Evolutionary conservation across 2,888 invertebrate species (phyloP).

Genomic region (Anodontia alba): DNA sequence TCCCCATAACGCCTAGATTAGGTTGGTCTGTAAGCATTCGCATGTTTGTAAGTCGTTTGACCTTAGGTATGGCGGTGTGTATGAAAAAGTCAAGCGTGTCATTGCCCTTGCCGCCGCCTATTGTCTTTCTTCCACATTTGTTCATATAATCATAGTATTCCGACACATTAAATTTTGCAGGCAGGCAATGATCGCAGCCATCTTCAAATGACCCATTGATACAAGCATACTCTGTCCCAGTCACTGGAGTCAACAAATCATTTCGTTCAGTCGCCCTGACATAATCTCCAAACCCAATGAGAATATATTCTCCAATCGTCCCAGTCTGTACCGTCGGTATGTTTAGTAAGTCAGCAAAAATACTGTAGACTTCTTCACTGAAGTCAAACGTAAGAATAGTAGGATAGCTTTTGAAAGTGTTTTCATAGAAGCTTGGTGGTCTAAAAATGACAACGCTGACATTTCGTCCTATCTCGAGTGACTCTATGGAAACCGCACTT

Average conservation of each 20-base stretch:
- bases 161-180: background rate
- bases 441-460: conserved; percentile 9
- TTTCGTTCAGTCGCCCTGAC: background rate
- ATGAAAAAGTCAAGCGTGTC: conserved; percentile 34
- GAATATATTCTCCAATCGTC: conserved; percentile 5
- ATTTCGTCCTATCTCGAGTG: conserved; percentile 13
- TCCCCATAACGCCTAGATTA: conserved; percentile 38
- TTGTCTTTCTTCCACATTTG: conserved; percentile 26
- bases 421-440: conserved; percentile 47
- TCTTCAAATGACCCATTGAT: conserved; percentile 31
- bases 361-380: background rate
- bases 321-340: background rate
- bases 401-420: conserved; percentile 32
- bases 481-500: conserved; percentile 8
- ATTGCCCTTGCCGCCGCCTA: conserved; percentile 26
- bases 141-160: background rate
- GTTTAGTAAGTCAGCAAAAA: background rate
- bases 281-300: conserved; percentile 33
- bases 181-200: conserved; percentile 19
- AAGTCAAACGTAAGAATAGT: conserved; percentile 20
- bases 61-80: conserved; percentile 21
- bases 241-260: conserved; percentile 4
- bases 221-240: background rate
- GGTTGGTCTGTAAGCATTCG: conserved; percentile 14
- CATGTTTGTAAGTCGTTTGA: background rate